These are phyloP conservation scores for Lepetodrilus schrolli DNA, from an alignment of 2,888 invertebrate species.

Conservation along the genomic window DNA sequence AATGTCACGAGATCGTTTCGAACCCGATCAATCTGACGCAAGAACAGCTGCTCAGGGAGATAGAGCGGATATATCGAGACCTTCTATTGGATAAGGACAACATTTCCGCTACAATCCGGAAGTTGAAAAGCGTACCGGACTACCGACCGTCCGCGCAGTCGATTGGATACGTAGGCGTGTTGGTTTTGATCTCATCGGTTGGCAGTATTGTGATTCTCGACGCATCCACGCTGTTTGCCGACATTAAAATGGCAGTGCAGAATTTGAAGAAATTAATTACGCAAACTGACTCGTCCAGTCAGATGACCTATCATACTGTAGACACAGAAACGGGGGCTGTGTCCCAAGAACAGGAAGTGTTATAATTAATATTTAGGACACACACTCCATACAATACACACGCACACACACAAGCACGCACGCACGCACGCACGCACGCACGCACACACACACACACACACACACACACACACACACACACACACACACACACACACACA, in stretches of 20 bases:
- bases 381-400: too few relatives aligned
- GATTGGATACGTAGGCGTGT: conserved; percentile 1
- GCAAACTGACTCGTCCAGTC: not conserved
- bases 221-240: not conserved
- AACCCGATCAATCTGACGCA: not conserved
- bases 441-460: too few relatives aligned
- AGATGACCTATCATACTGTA: not conserved
- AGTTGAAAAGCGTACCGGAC: not conserved
- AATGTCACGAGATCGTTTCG: too few relatives aligned
- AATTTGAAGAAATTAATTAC: not conserved
- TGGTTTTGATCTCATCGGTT: not conserved
- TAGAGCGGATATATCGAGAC: not conserved
- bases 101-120: conserved; percentile 18
- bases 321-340: not conserved
- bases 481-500: too few relatives aligned
- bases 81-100: not conserved
- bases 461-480: too few relatives aligned
- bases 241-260: not conserved
- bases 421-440: too few relatives aligned
- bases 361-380: too few relatives aligned
- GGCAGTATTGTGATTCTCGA: not conserved
- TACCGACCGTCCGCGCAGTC: conserved; percentile 4
- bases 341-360: too few relatives aligned
- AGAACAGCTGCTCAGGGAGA: not conserved
- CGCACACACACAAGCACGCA: too few relatives aligned